Evolutionary conservation across 2,797 vertebrate species (phyloP).

Genomic region (Heterohyrax brucei): DNA sequence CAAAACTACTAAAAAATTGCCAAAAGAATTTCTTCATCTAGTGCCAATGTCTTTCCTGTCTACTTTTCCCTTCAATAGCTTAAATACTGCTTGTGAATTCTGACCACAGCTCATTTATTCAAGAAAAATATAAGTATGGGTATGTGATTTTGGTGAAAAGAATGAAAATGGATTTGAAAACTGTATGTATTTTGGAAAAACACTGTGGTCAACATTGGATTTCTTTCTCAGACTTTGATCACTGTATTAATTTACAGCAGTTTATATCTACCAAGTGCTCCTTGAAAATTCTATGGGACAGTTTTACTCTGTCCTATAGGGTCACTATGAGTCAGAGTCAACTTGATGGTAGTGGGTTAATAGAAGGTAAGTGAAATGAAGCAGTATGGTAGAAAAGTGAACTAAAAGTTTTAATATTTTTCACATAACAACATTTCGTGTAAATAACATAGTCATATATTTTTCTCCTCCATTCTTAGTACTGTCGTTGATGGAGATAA

Average conservation of each 20-base stretch:
- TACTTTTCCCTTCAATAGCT: constrained; percentile 67
- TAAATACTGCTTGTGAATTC: constrained; percentile 61
- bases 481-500: too few relatives aligned
- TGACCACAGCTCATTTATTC: constrained; percentile 53
- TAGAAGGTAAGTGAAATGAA: constrained; percentile 34
- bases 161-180: constrained; percentile 41
- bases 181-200: constrained; percentile 17
- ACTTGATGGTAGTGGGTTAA: too few relatives aligned
- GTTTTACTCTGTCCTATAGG: too few relatives aligned
- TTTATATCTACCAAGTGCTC: too few relatives aligned
- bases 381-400: constrained; percentile 1
- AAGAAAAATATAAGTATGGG: constrained; percentile 51
- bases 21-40: constrained; percentile 85
- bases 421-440: too few relatives aligned
- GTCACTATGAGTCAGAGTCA: too few relatives aligned
- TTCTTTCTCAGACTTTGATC: constrained; percentile 34
- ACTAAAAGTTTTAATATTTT: too few relatives aligned
- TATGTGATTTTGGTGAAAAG: not conserved
- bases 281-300: too few relatives aligned
- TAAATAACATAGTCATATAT: too few relatives aligned
- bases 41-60: constrained; percentile 73
- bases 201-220: not conserved
- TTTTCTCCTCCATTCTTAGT: too few relatives aligned
- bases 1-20: constrained; percentile 81
- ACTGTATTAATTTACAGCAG: constrained; percentile 17